These are phyloP conservation scores for Drosophila paracracens DNA, from an alignment of 2,888 invertebrate species.

Conservation along the genomic window DNA sequence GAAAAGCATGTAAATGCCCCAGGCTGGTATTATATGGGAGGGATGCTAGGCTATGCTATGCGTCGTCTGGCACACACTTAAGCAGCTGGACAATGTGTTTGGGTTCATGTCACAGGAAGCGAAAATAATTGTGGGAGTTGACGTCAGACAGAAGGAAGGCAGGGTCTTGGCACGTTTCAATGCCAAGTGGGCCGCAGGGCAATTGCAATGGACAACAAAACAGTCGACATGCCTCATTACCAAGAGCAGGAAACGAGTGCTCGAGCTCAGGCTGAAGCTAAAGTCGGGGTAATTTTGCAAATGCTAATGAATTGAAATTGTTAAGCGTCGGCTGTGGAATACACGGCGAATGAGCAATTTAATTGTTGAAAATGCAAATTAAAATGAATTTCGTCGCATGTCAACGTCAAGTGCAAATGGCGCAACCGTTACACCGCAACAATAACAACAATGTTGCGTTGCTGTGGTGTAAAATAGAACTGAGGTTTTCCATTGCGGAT, in stretches of 20 bases:
- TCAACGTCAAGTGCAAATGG: constrained; percentile 77
- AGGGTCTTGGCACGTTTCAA: constrained; percentile 47
- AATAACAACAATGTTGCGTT: constrained; percentile 35
- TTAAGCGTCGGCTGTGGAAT: constrained; percentile 24
- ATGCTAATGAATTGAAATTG: constrained; percentile 79
- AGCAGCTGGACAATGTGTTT: constrained; percentile 71
- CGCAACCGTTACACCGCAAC: constrained; percentile 43
- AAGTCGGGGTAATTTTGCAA: constrained; percentile 30
- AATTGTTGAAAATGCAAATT: constrained; percentile 63
- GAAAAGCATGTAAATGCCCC: constrained; percentile 74
- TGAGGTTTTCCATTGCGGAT: constrained; percentile 53
- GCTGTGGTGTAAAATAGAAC: constrained; percentile 27
- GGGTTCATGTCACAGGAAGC: constrained; percentile 42
- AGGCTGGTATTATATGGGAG: constrained; percentile 48
- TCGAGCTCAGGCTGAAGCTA: constrained; percentile 10
- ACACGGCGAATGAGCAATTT: constrained; percentile 67
- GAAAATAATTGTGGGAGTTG: constrained; percentile 58
- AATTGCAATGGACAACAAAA: constrained; percentile 23
- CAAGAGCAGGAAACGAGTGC: constrained; percentile 36
- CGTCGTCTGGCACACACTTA: constrained; percentile 66
- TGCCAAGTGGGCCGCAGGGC: constrained; percentile 63
- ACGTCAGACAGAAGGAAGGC: constrained; percentile 27
- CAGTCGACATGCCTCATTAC: constrained; percentile 50
- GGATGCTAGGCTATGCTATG: constrained; percentile 5
- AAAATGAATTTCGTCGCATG: constrained; percentile 53